Conservation (phyloP, 1,140 invertebrate genomes). For the Aricia agestis region DNA sequence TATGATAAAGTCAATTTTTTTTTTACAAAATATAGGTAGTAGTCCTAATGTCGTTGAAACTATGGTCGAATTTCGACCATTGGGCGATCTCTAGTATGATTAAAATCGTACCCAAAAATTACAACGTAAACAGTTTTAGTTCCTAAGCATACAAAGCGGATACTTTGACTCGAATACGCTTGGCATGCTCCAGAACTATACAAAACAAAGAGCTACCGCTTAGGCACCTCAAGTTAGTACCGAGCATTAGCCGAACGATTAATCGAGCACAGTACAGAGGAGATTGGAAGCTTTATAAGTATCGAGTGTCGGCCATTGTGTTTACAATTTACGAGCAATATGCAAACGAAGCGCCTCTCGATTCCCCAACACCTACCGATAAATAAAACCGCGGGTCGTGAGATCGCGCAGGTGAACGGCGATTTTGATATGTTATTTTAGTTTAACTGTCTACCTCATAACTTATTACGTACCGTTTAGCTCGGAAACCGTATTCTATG, state of each 20-base stretch:
- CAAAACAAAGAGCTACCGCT: conserved; percentile 23
- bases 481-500: neutral
- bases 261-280: neutral
- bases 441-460: conserved; percentile 46
- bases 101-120: too few relatives aligned
- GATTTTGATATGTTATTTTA: conserved; percentile 63
- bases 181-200: conserved; percentile 23
- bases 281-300: conserved; percentile 1
- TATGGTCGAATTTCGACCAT: too few relatives aligned
- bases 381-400: conserved; percentile 67
- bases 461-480: conserved; percentile 16
- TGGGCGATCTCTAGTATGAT: too few relatives aligned
- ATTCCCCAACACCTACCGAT: conserved; percentile 63
- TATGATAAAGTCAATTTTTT: too few relatives aligned
- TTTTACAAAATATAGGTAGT: too few relatives aligned
- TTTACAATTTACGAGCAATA: conserved; percentile 62
- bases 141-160: too few relatives aligned
- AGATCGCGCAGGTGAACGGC: conserved; percentile 62
- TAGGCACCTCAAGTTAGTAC: neutral
- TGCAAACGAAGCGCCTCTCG: conserved; percentile 64
- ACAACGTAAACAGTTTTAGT: too few relatives aligned
- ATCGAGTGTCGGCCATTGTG: conserved; percentile 19
- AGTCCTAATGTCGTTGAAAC: too few relatives aligned
- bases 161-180: too few relatives aligned
- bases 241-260: neutral